Evolutionary conservation across 2,888 invertebrate genomes (phyloP).

Genomic region (Drosophila antonietae): DNA sequence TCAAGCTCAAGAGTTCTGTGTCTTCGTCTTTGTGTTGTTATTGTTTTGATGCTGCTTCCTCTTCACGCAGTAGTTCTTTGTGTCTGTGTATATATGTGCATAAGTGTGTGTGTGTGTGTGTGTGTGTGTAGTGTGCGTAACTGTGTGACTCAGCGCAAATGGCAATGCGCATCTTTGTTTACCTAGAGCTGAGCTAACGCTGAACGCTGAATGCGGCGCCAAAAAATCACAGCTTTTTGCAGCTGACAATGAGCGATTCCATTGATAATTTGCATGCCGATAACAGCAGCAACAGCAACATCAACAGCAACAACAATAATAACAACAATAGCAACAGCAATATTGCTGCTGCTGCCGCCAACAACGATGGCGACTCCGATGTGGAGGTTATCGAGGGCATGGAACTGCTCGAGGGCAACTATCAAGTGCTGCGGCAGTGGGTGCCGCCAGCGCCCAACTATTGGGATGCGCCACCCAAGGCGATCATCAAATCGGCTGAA

Average conservation of each 20-base stretch:
- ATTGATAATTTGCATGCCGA: constrained; percentile 76
- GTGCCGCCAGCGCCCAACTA: constrained; percentile 84
- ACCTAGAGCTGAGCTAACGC: constrained; percentile 25
- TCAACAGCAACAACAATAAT: constrained; percentile 57
- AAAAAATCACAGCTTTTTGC: constrained; percentile 46
- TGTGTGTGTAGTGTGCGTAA: constrained; percentile 32
- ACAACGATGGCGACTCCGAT: constrained; percentile 80
- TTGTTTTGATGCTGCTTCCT: constrained; percentile 53
- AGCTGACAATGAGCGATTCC: constrained; percentile 68
- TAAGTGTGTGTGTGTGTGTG: constrained; percentile 21
- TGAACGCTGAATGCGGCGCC: constrained; percentile 60
- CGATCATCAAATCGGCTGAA: constrained; percentile 84
- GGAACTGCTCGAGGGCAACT: constrained; percentile 84
- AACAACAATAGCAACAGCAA: constrained; percentile 58
- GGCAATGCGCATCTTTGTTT: constrained; percentile 72
- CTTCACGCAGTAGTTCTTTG: constrained; percentile 56
- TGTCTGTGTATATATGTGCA: constrained; percentile 33
- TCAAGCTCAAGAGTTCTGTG: constrained; percentile 24
- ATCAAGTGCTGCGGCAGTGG: constrained; percentile 84
- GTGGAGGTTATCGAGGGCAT: constrained; percentile 84
- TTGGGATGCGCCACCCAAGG: constrained; percentile 84
- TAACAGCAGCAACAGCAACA: constrained; percentile 57
- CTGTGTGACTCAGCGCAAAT: constrained; percentile 69
- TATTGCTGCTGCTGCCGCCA: constrained; percentile 57
- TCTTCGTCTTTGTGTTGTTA: constrained; percentile 65